Evolutionary conservation across 2,113 vertebrate species (phyloP).

Genomic region (Lynx canadensis): DNA sequence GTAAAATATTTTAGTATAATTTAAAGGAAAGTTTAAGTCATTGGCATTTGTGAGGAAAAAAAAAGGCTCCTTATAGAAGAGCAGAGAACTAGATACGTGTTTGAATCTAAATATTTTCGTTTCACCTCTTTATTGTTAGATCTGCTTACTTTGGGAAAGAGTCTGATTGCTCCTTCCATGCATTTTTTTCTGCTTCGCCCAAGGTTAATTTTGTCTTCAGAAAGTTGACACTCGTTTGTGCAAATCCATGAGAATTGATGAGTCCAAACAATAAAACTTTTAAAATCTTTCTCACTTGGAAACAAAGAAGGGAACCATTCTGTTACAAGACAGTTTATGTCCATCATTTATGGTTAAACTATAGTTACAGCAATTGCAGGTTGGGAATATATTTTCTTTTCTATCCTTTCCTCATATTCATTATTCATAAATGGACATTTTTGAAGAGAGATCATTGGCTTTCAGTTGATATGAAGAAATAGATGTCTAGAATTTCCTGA

Average conservation of each 20-base stretch:
- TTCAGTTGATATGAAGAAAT: conserved; percentile 12
- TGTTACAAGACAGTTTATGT: background rate
- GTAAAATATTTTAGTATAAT: background rate
- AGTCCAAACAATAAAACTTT: background rate
- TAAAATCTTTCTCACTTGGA: background rate
- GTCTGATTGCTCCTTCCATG: background rate
- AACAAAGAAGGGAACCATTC: background rate
- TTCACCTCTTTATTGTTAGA: background rate
- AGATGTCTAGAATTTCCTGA: background rate
- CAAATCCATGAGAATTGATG: background rate
- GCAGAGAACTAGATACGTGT: background rate
- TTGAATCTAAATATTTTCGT: conserved; percentile 30
- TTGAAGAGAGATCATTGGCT: background rate
- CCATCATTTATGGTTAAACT: conserved; percentile 12
- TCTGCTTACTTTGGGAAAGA: background rate
- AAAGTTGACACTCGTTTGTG: conserved; percentile 19
- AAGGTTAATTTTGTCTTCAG: conserved; percentile 21
- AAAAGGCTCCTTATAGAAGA: background rate
- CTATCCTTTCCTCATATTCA: background rate
- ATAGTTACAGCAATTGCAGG: background rate
- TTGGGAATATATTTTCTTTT: background rate
- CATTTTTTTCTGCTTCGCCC: conserved; percentile 16
- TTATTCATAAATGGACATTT: conserved; percentile 30
- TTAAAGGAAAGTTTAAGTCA: background rate
- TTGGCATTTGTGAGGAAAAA: background rate